Percentiles rank a stretch among this genome's conserved stretches.
Conservation (phyloP, 1,140 invertebrate genomes). For the Drosophila kurseongensis region DNA sequence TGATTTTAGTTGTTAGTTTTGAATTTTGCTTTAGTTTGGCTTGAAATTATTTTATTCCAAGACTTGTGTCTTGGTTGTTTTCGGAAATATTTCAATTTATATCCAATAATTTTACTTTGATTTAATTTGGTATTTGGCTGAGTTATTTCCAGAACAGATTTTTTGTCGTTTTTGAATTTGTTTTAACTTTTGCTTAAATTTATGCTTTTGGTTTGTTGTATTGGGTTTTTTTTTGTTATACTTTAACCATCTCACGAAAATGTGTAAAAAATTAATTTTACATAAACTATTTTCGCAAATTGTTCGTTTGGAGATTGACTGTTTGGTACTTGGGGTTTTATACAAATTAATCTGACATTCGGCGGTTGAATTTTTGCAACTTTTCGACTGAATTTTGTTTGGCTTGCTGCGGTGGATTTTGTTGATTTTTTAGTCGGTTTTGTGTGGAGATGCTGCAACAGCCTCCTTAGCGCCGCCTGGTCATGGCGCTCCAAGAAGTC, state of each 20-base stretch:
- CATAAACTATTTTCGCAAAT: conserved; percentile 48
- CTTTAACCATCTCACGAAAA: conserved; percentile 65
- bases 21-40: conserved; percentile 16
- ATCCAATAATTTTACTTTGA: conserved; percentile 15
- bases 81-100: conserved; percentile 21
- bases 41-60: no score
- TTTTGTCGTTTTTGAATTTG: conserved; percentile 33
- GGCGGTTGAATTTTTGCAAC: conserved; percentile 56
- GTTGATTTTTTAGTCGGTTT: conserved; percentile 11
- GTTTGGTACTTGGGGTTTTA: conserved; percentile 44
- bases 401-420: conserved; percentile 40
- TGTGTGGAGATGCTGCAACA: conserved; percentile 61
- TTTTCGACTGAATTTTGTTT: conserved; percentile 57
- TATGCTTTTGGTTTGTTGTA: conserved; percentile 16
- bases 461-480: conserved; percentile 60
- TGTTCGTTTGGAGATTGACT: conserved; percentile 41
- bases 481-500: conserved; percentile 59
- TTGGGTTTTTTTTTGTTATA: conserved; percentile 58
- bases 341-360: conserved; percentile 83
- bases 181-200: conserved; percentile 30
- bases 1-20: conserved; percentile 43
- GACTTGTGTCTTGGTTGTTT: not conserved
- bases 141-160: conserved; percentile 29
- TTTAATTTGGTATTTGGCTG: conserved; percentile 12
- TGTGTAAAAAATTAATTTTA: conserved; percentile 30